Evolutionary conservation across 1,140 invertebrate species (phyloP).

Genomic region (Reticulitermes speratus): DNA sequence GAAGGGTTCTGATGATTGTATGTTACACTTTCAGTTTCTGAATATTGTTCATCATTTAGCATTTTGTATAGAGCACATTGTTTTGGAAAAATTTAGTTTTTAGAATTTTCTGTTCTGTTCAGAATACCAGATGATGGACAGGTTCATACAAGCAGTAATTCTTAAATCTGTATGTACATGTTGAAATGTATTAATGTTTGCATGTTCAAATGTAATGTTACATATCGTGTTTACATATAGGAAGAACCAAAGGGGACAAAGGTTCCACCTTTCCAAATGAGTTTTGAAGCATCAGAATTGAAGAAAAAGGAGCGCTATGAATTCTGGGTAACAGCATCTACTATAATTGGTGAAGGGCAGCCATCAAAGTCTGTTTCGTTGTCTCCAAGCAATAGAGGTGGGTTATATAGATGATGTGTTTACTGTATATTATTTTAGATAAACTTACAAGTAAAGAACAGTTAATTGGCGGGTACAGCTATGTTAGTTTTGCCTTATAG

Average conservation of each 20-base stretch:
- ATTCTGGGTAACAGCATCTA: constrained; percentile 93
- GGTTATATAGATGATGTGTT: neutral
- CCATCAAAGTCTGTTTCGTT: constrained; percentile 80
- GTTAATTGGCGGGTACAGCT: neutral
- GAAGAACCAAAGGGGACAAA: constrained; percentile 66
- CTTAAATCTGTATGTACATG: too few species aligned
- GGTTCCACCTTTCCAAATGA: constrained; percentile 62
- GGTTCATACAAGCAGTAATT: too few species aligned
- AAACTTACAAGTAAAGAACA: neutral
- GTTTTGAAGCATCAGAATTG: constrained; percentile 80
- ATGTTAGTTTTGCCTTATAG: neutral
- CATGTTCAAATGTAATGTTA: too few species aligned
- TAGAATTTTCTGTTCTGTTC: too few species aligned
- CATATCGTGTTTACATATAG: constrained; percentile 29
- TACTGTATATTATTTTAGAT: neutral
- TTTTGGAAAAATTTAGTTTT: too few species aligned
- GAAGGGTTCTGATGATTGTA: too few species aligned
- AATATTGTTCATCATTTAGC: too few species aligned
- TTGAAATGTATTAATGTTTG: too few species aligned
- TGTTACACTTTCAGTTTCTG: too few species aligned
- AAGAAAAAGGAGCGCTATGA: constrained; percentile 81
- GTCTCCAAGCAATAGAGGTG: constrained; percentile 78
- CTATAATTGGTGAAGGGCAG: constrained; percentile 89
- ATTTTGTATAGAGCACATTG: too few species aligned
- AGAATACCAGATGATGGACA: too few species aligned